A percentile compares a stretch with the other conserved stretches of the same genome.
phyloP scores from a whole-genome alignment of 2,888 invertebrate species.

The Acronicta leporina region DNA sequence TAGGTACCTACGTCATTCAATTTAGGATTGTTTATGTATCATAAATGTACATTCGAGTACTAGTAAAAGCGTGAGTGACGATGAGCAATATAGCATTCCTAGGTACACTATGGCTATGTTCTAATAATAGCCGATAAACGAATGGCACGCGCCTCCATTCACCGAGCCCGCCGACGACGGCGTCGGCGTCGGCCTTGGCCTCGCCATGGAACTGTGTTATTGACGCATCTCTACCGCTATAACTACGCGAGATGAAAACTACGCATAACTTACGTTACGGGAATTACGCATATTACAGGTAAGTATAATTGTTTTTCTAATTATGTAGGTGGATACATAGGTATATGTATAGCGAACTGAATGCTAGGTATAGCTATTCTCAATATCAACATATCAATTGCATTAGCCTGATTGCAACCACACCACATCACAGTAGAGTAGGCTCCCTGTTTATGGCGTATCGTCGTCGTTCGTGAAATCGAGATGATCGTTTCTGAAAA shows the following conservation, averaged over 20 bases:
- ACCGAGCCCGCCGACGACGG: slow-evolving; percentile 61
- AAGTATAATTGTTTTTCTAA: background rate
- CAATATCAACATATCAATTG: background rate
- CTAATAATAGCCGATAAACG: slow-evolving; percentile 79
- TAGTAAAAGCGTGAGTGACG: slow-evolving; percentile 29
- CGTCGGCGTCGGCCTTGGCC: slow-evolving; percentile 78
- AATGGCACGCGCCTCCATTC: slow-evolving; percentile 82
- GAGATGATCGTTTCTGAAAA: too few relatives aligned
- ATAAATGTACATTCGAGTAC: slow-evolving; percentile 24
- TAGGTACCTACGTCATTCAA: slow-evolving; percentile 11
- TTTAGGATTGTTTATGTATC: slow-evolving; percentile 21
- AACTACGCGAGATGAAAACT: slow-evolving; percentile 48
- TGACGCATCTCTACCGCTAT: slow-evolving; percentile 68
- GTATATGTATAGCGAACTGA: background rate
- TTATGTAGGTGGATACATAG: too few relatives aligned
- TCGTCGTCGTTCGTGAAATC: too few relatives aligned
- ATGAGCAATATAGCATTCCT: slow-evolving; percentile 45
- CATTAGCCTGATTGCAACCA: background rate
- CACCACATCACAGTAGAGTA: background rate
- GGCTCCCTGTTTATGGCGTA: too few relatives aligned
- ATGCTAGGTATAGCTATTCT: background rate
- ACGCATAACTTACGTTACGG: slow-evolving; percentile 11
- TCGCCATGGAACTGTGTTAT: slow-evolving; percentile 74
- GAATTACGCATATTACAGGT: background rate
- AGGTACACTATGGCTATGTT: slow-evolving; percentile 65